phyloP scores from a whole-genome alignment of 2,797 vertebrate species.

The Typhlichthys subterraneus region DNA sequence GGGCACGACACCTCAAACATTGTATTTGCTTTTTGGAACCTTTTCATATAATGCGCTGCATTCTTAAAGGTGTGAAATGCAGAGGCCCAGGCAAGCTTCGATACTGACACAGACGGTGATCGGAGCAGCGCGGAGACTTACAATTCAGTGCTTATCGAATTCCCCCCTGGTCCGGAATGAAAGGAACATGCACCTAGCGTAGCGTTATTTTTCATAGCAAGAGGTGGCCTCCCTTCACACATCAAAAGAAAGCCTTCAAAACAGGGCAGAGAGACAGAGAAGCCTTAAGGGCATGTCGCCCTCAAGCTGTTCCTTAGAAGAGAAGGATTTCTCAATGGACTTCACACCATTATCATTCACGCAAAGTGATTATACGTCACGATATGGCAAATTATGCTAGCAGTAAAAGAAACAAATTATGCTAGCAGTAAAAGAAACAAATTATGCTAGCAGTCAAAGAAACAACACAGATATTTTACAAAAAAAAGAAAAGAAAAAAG shows the following conservation, averaged over 20 bases:
- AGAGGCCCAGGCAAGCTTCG: constrained; percentile 24
- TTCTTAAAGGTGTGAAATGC: constrained; percentile 53
- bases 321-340: constrained; percentile 54
- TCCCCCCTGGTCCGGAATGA: constrained; percentile 57
- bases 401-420: constrained; percentile 41
- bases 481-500: constrained; percentile 32
- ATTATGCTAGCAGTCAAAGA: constrained; percentile 43
- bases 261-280: constrained; percentile 53
- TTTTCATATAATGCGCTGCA: constrained; percentile 39
- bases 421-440: constrained; percentile 37
- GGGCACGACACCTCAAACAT: constrained; percentile 43
- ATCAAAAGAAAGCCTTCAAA: constrained; percentile 66
- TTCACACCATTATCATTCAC: constrained; percentile 27
- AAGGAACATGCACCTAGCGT: constrained; percentile 49
- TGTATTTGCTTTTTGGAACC: constrained; percentile 37
- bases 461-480: constrained; percentile 15
- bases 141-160: constrained; percentile 60
- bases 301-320: constrained; percentile 61
- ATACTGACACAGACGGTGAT: constrained; percentile 50
- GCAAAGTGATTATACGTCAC: constrained; percentile 44
- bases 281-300: constrained; percentile 63
- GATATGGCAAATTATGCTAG: constrained; percentile 54
- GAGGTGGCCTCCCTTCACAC: constrained; percentile 54
- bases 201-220: constrained; percentile 51
- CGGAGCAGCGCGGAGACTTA: constrained; percentile 41